Percentiles rank a stretch among this genome's conserved stretches.
phyloP scores from a whole-genome alignment of 1,140 invertebrate species.

The Eumeta japonica region DNA sequence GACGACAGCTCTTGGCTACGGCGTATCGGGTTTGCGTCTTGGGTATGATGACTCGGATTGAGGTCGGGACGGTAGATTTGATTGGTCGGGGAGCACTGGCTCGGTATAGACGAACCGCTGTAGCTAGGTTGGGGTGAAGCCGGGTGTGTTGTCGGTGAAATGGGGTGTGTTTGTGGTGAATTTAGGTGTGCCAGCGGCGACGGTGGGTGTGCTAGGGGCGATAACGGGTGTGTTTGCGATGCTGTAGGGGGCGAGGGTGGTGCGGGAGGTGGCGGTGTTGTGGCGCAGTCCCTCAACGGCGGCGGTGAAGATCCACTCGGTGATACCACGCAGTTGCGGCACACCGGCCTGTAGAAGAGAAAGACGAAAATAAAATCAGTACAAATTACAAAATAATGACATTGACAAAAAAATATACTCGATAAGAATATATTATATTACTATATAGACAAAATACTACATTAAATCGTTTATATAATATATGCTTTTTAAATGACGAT shows the following conservation, averaged over 20 bases:
- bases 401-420: too few relatives aligned
- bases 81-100: constrained; percentile 30
- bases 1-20: too few relatives aligned
- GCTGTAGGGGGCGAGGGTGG: constrained; percentile 8
- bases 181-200: not conserved
- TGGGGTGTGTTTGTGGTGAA: constrained; percentile 17
- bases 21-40: constrained; percentile 34
- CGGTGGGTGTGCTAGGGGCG: too few relatives aligned
- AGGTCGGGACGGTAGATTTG: constrained; percentile 26
- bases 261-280: constrained; percentile 29
- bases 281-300: constrained; percentile 33
- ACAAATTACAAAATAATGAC: too few relatives aligned
- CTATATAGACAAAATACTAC: too few relatives aligned
- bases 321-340: constrained; percentile 55
- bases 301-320: constrained; percentile 45
- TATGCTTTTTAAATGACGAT: too few relatives aligned
- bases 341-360: constrained; percentile 61
- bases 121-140: constrained; percentile 37
- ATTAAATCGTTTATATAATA: too few relatives aligned
- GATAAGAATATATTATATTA: too few relatives aligned
- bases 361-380: constrained; percentile 2
- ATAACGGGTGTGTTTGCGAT: not conserved
- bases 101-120: constrained; percentile 35
- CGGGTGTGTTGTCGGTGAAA: constrained; percentile 17
- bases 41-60: constrained; percentile 15